Evolutionary conservation across 2,888 invertebrate species (phyloP).

Genomic region (Rotaria sp.): DNA sequence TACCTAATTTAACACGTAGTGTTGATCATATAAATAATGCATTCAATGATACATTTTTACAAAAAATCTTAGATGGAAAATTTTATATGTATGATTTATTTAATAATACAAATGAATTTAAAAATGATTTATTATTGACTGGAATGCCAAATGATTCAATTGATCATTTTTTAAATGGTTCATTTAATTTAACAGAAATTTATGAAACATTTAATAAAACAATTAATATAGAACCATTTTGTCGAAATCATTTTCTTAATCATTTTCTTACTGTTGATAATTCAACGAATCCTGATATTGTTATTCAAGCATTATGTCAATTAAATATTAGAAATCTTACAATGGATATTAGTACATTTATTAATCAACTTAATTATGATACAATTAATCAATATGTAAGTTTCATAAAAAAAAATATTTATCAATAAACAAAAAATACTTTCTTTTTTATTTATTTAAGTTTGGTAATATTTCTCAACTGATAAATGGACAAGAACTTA

Average conservation of each 20-base stretch:
- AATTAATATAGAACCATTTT: conserved; percentile 4
- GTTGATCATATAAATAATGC: conserved; percentile 22
- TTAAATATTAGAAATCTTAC: not conserved
- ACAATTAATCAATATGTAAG: not conserved
- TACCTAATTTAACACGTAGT: not conserved
- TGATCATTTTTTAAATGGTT: not conserved
- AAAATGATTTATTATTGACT: not conserved
- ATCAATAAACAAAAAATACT: not conserved
- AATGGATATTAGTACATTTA: not conserved
- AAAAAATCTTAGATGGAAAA: not conserved
- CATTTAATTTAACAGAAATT: conserved; percentile 5
- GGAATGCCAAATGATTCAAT: not conserved
- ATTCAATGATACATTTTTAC: conserved; percentile 19
- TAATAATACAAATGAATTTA: not conserved
- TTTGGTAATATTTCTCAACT: not conserved
- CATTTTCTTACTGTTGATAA: not conserved
- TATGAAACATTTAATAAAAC: conserved; percentile 2
- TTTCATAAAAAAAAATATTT: not conserved
- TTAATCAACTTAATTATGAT: not conserved
- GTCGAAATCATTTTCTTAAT: not conserved
- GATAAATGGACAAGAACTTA: not conserved
- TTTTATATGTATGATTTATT: not conserved
- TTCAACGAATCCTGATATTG: not conserved
- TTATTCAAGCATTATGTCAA: not conserved
- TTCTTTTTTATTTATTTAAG: not conserved